Percentiles rank a stretch among this genome's conserved stretches.
These are phyloP conservation scores for Pampus argenteus DNA, from an alignment of 2,797 vertebrate genomes.

Conservation along the genomic window DNA sequence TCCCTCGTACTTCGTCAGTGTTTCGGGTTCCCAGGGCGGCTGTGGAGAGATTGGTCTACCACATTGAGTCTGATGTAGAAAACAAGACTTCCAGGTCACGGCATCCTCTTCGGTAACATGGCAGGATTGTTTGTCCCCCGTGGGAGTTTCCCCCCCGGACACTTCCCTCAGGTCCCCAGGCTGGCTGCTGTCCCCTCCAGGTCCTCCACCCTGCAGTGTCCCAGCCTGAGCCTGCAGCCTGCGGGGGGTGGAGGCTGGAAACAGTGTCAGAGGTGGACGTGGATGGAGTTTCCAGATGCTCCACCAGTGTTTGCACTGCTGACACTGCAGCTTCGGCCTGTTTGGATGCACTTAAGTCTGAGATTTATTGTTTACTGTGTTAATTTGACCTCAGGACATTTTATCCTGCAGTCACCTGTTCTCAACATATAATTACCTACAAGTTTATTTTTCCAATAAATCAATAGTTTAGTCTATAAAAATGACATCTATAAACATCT, in stretches of 20 bases:
- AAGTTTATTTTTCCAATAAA: neutral
- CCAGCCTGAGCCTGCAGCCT: constrained; percentile 17
- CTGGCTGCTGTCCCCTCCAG: constrained; percentile 57
- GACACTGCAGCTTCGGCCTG: constrained; percentile 41
- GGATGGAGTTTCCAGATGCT: constrained; percentile 83
- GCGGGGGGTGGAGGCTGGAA: constrained; percentile 36
- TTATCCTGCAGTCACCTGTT: constrained; percentile 17
- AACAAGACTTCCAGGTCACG: constrained; percentile 73
- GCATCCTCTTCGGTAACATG: constrained; percentile 52
- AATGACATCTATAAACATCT: no score
- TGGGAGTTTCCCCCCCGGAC: constrained; percentile 60
- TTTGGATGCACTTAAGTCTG: constrained; percentile 14
- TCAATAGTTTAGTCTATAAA: no score
- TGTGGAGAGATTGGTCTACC: constrained; percentile 70
- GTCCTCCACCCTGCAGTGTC: constrained; percentile 60
- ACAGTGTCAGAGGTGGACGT: constrained; percentile 52
- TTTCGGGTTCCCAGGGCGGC: constrained; percentile 61
- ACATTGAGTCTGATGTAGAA: constrained; percentile 78
- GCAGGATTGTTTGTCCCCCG: constrained; percentile 66
- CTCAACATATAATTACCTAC: neutral
- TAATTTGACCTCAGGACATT: constrained; percentile 21
- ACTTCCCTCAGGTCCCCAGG: constrained; percentile 70
- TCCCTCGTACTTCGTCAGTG: constrained; percentile 1
- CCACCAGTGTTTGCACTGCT: constrained; percentile 52
- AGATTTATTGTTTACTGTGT: constrained; percentile 40